Base-by-base conservation (phyloP, 1,140 invertebrate species). In the Drosophila micromelanica region DNA sequence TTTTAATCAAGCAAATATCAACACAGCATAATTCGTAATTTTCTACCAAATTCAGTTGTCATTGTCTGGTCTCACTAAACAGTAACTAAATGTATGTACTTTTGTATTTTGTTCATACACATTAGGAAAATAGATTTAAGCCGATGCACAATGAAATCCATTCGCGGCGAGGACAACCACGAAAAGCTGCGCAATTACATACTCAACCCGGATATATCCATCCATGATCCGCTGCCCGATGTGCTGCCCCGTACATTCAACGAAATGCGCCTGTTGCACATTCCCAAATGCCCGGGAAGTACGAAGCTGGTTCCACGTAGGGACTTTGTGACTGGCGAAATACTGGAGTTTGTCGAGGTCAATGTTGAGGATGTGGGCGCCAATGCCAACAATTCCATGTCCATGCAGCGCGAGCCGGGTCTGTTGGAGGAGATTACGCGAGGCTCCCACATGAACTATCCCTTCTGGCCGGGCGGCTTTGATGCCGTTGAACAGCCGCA, bases 391-490 rank as follows among this genome's bases (percentile, higher is more conserved):
- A 97, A 96, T 93, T 97, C 96, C 0, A 94, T 96, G 92, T 97
- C 96, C 3, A 94, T 97, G 92, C 93, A 93, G 35, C 92, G 96
- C 74, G 93, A 94, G 65, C 95, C 95, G 20, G 94, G 93, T 2
- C 92, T 94, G 40, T 51, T 92, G 23, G 92, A 94, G 42, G 91
- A 93, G 37, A 93, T 94, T 73, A 93, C 96, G 6, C 93, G 94
- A 82, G 96, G 96, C 5, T 96, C 94, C 89, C 93, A 94, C 0
- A 94, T 94, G 56, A 97, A 96, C 90, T 94, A 94, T 90, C 96
- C 96, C 27, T 97, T 97, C 91, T 96, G 95, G 95, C 96, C 64
- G 94, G 96, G 95, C 37, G 96, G 96, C 37, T 95, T 96, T 80
- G 94, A 96, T 45, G 13, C 32, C 9, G 37, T 15, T 9, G 32